Evolutionary conservation across 2,888 invertebrate genomes (phyloP), one percentile per base, ranked within the genome.

Genomic region (Melanostoma mellinum): DNA sequence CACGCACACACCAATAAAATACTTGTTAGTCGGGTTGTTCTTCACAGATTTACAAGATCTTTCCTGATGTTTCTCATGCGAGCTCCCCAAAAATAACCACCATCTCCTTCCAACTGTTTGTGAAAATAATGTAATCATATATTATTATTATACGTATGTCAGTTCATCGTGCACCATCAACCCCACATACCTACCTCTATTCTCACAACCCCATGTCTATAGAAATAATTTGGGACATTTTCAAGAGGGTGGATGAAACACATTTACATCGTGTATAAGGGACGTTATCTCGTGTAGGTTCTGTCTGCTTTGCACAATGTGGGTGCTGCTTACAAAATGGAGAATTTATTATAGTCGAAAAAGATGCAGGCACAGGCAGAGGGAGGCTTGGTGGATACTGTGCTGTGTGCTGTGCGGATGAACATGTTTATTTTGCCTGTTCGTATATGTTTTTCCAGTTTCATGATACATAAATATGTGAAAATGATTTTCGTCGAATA

Each of bases 41-140:
- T 79, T 85, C 80, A 76, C 85, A 85, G 85, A 85, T 85, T 85
- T 85, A 85, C 79, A 85, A 85, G 85, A 85, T 85, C 72, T 63
- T 72, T 75, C 36, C 67, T 75, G 58, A 44, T 72, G 46, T 68
- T 46, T 44, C 69, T 65, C 55, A 55, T 48, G 8, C 36, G 42
- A 30, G 35, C 42, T n/a, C 46, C 30, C 68, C 42, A 50, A 67
- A 53, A 67, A 44, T 53, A 63, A 44, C 40, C 42, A 5, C 33
- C 42, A n/a, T 46, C 20, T 30, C 48, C 33, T 38, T 38, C 9
- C n/a, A 60, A 56, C n/a, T 20, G 68, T 84, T 78, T 69, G 63
- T 55, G 74, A 71, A 84, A 84, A 84, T 84, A 84, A 84, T 79
- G 84, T 71, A 84, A 84, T 84, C 78, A 84, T 79, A 79, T 79